Conservation (phyloP, 1,140 invertebrate genomes). For the Spodoptera frugiperda region DNA sequence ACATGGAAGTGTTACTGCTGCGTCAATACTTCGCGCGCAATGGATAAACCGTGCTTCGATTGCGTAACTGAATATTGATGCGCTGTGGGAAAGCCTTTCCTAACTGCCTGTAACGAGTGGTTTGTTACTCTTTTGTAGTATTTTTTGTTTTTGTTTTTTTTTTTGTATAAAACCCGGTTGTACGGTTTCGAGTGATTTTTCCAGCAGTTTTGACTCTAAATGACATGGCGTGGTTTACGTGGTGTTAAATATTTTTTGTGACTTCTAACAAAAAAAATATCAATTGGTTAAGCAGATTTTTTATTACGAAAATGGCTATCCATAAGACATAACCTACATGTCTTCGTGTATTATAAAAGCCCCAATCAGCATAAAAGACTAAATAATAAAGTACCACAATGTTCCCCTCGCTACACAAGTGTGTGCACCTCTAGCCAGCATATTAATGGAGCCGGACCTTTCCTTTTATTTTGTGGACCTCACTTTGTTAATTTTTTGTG, state of each 20-base stretch:
- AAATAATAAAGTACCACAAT: background rate
- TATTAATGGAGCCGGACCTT: conserved; percentile 24
- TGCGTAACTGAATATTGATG: background rate
- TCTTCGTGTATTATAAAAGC: no score
- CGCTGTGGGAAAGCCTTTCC: background rate
- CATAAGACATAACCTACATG: no score
- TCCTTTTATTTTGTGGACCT: conserved; percentile 23
- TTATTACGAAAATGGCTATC: no score
- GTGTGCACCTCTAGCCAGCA: background rate
- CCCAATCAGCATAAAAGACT: no score
- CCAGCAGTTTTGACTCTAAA: no score
- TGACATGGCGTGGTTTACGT: background rate
- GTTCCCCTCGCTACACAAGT: conserved; percentile 16
- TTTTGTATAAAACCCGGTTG: no score
- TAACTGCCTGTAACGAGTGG: background rate
- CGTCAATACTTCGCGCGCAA: conserved; percentile 14
- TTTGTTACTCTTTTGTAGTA: background rate
- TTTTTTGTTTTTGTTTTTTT: no score
- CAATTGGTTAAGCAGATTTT: no score
- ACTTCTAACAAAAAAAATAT: no score
- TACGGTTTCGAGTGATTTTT: no score
- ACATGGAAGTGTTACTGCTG: conserved; percentile 2
- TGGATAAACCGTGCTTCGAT: conserved; percentile 22
- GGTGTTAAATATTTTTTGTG: no score
- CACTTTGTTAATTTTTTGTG: conserved; percentile 45